Evolutionary conservation across 2,797 vertebrate species (phyloP).

Genomic region (Prunella strophiata): DNA sequence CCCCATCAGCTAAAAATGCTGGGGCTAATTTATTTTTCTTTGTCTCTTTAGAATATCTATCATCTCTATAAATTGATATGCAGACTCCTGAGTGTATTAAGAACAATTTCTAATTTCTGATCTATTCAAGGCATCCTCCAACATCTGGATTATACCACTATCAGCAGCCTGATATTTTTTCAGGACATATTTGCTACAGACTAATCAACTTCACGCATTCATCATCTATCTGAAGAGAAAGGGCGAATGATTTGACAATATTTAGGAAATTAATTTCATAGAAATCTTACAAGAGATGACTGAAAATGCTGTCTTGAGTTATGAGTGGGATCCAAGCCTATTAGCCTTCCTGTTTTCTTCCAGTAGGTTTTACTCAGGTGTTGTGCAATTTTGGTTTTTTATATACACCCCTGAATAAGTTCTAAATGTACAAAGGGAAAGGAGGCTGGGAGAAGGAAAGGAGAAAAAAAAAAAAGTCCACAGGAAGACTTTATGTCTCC

Average conservation of each 20-base stretch:
- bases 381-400: neutral
- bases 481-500: neutral
- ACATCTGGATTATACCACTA: neutral
- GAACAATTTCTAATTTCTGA: neutral
- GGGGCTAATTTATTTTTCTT: slow-evolving; percentile 22
- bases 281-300: neutral
- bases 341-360: neutral
- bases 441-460: neutral
- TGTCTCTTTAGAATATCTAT: neutral
- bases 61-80: neutral
- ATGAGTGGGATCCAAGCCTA: neutral
- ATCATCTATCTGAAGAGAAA: neutral
- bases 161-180: neutral
- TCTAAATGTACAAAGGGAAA: neutral
- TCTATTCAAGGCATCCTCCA: neutral
- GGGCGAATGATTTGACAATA: neutral
- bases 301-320: neutral
- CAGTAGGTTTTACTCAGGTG: neutral
- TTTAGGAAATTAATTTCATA: neutral
- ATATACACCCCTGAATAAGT: neutral
- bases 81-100: neutral
- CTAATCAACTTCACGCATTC: neutral
- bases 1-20: slow-evolving; percentile 1
- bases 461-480: neutral
- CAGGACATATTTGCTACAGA: neutral